phyloP scores from a whole-genome alignment of 1,140 invertebrate species.

The Carposina sasakii region DNA sequence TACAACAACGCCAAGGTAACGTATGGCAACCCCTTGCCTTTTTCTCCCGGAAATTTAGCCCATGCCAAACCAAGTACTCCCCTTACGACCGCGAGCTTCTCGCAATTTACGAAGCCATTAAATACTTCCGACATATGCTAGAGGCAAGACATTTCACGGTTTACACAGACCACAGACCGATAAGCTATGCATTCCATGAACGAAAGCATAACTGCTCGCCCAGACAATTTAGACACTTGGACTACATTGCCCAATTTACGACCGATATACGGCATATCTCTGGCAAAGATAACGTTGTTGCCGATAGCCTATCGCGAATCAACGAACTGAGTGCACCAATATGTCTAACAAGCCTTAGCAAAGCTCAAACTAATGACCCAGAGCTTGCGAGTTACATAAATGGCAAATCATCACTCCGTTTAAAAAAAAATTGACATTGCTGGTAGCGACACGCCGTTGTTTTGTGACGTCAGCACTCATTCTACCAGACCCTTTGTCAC shows the following conservation, averaged over 20 bases:
- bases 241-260: slow-evolving; percentile 34
- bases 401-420: neutral
- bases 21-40: no score
- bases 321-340: neutral
- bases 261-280: slow-evolving; percentile 37
- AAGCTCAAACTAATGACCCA: neutral
- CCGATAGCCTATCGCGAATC: neutral
- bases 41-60: no score
- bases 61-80: no score
- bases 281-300: slow-evolving; percentile 1
- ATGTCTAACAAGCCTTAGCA: neutral
- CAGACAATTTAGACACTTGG: neutral
- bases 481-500: neutral
- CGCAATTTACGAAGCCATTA: slow-evolving; percentile 47
- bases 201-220: neutral
- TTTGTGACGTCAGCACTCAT: neutral
- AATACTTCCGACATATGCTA: slow-evolving; percentile 47
- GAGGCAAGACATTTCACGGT: slow-evolving; percentile 52
- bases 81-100: slow-evolving; percentile 62
- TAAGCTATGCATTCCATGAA: neutral
- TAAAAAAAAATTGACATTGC: neutral
- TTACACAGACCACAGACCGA: slow-evolving; percentile 10
- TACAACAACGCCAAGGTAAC: no score
- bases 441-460: neutral
- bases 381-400: neutral